These are phyloP conservation scores for Druon quercuslanigerum DNA, from an alignment of 1,140 invertebrate species.

Conservation along the genomic window DNA sequence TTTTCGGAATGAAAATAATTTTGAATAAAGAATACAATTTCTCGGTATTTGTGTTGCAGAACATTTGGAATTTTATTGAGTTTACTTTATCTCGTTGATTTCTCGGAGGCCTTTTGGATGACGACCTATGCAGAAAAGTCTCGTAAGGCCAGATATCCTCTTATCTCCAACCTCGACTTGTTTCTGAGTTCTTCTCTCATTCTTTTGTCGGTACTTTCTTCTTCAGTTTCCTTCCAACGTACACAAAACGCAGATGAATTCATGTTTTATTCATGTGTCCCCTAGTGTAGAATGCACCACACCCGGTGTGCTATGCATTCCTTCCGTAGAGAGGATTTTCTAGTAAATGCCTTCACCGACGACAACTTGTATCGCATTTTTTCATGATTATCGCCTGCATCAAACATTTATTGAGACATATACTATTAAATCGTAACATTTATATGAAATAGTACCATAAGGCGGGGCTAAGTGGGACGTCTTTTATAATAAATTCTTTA, in stretches of 20 bases:
- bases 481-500: too few relatives aligned
- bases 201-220: conserved; percentile 14
- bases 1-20: not conserved
- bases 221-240: conserved; percentile 20
- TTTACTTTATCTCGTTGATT: conserved; percentile 18
- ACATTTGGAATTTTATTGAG: not conserved
- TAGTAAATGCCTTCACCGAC: conserved; percentile 49
- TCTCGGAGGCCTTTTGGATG: conserved; percentile 1
- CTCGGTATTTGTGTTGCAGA: not conserved
- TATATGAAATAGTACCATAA: not conserved
- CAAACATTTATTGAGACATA: not conserved
- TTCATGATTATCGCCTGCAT: not conserved
- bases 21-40: not conserved
- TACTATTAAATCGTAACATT: not conserved
- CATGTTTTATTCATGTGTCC: conserved; percentile 67
- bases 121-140: conserved; percentile 8
- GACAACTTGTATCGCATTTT: conserved; percentile 46
- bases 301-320: not conserved
- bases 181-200: conserved; percentile 14
- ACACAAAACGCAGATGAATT: conserved; percentile 61
- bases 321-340: conserved; percentile 47
- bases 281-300: conserved; percentile 23
- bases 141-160: conserved; percentile 21
- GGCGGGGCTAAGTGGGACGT: too few relatives aligned
- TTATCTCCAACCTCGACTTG: conserved; percentile 26